Evolutionary conservation across 64 coral and sea anemone species (phyloP).

Genomic region (Actinia equina): DNA sequence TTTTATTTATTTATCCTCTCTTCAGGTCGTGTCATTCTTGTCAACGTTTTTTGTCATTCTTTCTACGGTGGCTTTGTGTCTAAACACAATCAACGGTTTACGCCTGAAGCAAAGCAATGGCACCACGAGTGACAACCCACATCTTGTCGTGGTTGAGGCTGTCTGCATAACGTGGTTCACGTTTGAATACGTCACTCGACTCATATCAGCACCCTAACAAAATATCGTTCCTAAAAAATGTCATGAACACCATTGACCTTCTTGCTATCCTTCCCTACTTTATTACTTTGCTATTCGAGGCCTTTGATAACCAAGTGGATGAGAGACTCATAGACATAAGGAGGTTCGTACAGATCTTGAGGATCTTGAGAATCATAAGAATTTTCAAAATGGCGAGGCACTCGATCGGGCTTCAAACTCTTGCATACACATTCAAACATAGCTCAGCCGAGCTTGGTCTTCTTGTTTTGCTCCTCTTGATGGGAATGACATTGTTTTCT

Average conservation of each 20-base stretch:
- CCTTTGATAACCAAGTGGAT: slow-evolving; percentile 23
- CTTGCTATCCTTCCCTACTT: slow-evolving; percentile 85
- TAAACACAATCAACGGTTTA: slow-evolving; percentile 13
- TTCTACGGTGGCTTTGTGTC: slow-evolving; percentile 16
- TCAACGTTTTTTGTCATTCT: slow-evolving; percentile 11
- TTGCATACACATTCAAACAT: slow-evolving; percentile 69
- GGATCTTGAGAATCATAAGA: slow-evolving; percentile 73
- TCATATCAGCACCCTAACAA: slow-evolving; percentile 51
- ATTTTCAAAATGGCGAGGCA: slow-evolving; percentile 89
- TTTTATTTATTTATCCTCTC: not conserved
- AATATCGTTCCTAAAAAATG: slow-evolving; percentile 62
- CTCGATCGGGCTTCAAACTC: slow-evolving; percentile 70
- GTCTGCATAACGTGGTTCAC: slow-evolving; percentile 92
- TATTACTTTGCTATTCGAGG: slow-evolving; percentile 46
- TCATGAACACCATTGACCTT: slow-evolving; percentile 76
- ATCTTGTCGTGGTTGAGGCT: slow-evolving; percentile 37
- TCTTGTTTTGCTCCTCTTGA: slow-evolving; percentile 58
- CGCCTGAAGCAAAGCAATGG: not conserved
- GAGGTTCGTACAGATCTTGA: slow-evolving; percentile 64
- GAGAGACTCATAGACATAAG: slow-evolving; percentile 16
- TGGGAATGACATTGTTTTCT: slow-evolving; percentile 76
- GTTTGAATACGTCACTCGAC: slow-evolving; percentile 73
- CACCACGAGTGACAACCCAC: not conserved
- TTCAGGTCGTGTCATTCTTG: slow-evolving; percentile 13
- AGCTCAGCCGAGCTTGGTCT: slow-evolving; percentile 72